Evolutionary conservation across 2,888 invertebrate species (phyloP).

Genomic region (Eumacrocentrus americanus): DNA sequence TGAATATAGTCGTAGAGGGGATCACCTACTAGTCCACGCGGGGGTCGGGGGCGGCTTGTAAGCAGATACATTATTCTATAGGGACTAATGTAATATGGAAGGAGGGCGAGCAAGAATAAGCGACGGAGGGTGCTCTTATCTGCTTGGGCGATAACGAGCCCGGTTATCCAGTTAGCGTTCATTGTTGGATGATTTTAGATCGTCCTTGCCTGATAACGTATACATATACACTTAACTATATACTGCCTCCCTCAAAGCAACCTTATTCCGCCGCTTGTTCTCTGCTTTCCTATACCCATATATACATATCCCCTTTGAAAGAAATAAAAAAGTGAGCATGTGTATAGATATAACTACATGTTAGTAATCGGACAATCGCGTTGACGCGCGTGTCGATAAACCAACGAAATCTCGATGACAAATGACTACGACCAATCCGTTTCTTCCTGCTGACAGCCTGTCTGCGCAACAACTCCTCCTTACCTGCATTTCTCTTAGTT

Average conservation of each 20-base stretch:
- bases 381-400: conserved; percentile 32
- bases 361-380: not conserved
- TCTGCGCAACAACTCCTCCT: too few relatives aligned
- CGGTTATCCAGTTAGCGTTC: conserved; percentile 60
- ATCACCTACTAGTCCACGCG: conserved; percentile 26
- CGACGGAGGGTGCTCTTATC: conserved; percentile 44
- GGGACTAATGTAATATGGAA: conserved; percentile 57
- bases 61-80: conserved; percentile 57
- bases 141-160: conserved; percentile 45
- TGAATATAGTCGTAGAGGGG: conserved; percentile 45
- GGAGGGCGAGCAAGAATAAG: conserved; percentile 33
- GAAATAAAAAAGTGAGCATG: not conserved
- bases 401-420: conserved; percentile 46
- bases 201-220: conserved; percentile 35
- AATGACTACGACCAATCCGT: conserved; percentile 45
- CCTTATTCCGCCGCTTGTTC: too few relatives aligned
- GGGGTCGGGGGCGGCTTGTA: conserved; percentile 38
- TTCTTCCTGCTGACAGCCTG: conserved; percentile 45
- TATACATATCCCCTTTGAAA: not conserved
- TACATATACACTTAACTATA: too few relatives aligned
- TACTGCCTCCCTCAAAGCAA: conserved; percentile 37
- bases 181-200: conserved; percentile 60
- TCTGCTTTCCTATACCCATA: conserved; percentile 16
- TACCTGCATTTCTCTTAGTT: too few relatives aligned
- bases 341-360: not conserved